Percentiles rank a stretch among this genome's conserved stretches.
phyloP scores from a whole-genome alignment of 35 echinoderm and acorn worm genomes.

The Ophioderma brevispina region DNA sequence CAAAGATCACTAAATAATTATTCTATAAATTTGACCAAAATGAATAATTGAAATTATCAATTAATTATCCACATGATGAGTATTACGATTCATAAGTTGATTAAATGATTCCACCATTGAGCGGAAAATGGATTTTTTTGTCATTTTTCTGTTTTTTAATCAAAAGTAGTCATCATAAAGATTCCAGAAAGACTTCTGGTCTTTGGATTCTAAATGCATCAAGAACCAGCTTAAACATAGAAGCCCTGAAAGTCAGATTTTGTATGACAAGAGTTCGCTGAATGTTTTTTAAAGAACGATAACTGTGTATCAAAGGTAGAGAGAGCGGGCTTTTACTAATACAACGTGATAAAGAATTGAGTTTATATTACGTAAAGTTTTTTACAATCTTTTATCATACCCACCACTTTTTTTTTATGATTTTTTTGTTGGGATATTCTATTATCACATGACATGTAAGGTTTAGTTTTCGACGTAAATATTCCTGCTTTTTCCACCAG shows the following conservation, averaged over 20 bases:
- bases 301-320: too few relatives aligned
- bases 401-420: too few relatives aligned
- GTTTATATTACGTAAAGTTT: too few relatives aligned
- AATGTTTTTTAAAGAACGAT: too few relatives aligned
- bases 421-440: too few relatives aligned
- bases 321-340: too few relatives aligned
- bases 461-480: too few relatives aligned
- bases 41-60: not conserved
- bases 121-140: not conserved
- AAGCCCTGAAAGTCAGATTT: not conserved
- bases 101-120: slow-evolving; percentile 1
- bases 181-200: not conserved
- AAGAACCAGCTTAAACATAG: not conserved
- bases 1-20: not conserved
- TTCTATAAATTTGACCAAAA: not conserved
- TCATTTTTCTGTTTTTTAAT: not conserved
- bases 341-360: too few relatives aligned
- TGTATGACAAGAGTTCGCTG: too few relatives aligned
- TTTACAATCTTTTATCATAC: too few relatives aligned
- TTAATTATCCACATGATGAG: not conserved
- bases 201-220: not conserved
- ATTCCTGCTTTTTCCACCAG: too few relatives aligned
- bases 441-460: too few relatives aligned
- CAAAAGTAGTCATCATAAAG: not conserved
- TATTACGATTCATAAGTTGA: not conserved